These are phyloP conservation scores for Desmophyllum pertusum DNA, from an alignment of 92 coral and sea anemone species.

Conservation along the genomic window DNA sequence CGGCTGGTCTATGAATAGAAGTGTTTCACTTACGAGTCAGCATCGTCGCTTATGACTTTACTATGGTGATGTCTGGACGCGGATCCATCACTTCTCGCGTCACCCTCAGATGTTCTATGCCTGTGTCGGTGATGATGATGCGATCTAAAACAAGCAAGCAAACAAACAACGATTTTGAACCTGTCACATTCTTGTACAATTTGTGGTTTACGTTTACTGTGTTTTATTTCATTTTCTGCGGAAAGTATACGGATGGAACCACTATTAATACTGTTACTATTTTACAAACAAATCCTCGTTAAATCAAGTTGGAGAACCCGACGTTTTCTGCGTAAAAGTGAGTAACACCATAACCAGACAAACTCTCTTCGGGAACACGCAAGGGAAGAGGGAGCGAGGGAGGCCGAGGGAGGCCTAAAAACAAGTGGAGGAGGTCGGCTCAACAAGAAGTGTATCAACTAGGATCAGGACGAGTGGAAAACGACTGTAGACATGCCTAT, in stretches of 20 bases:
- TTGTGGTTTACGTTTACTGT: background rate
- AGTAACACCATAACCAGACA: too few relatives aligned
- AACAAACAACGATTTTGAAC: background rate
- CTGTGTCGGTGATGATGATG: constrained; percentile 63
- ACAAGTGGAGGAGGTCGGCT: too few relatives aligned
- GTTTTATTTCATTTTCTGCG: background rate
- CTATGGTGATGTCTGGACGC: constrained; percentile 62
- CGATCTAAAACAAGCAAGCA: constrained; percentile 36
- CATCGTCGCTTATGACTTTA: constrained; percentile 35
- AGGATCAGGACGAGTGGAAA: too few relatives aligned
- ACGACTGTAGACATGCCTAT: too few relatives aligned
- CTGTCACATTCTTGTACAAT: background rate
- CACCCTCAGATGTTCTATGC: constrained; percentile 59
- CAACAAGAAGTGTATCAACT: too few relatives aligned
- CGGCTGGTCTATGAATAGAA: too few relatives aligned
- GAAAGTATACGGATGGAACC: background rate
- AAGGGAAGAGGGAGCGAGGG: too few relatives aligned
- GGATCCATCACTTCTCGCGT: constrained; percentile 80
- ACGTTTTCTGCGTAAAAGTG: too few relatives aligned
- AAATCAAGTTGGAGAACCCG: too few relatives aligned
- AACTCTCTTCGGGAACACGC: background rate
- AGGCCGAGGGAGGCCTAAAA: too few relatives aligned
- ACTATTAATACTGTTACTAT: too few relatives aligned
- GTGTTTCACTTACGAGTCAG: constrained; percentile 40
- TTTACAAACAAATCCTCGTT: background rate